phyloP scores from a whole-genome alignment of 1,140 invertebrate genomes.

The Lamellibrachia luymesi region DNA sequence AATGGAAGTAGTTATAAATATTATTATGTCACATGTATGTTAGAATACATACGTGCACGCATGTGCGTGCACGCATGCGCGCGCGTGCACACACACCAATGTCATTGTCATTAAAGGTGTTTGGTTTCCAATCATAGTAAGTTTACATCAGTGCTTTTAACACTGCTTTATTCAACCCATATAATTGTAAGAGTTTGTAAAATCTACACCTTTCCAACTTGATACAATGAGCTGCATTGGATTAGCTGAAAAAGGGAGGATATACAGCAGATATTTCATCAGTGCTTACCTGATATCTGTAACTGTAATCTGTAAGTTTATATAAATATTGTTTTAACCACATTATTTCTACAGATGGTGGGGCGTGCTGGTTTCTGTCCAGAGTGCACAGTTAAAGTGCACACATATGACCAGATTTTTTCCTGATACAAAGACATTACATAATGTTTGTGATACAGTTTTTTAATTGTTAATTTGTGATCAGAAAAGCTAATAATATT shows the following conservation, averaged over 20 bases:
- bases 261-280: neutral
- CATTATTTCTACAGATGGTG: neutral
- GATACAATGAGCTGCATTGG: neutral
- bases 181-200: neutral
- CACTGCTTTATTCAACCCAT: neutral
- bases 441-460: neutral
- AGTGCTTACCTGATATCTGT: neutral
- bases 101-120: neutral
- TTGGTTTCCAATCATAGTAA: neutral
- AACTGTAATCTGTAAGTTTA: neutral
- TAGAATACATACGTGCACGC: neutral
- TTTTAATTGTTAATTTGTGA: neutral
- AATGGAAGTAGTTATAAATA: neutral
- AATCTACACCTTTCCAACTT: neutral
- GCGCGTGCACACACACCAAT: too few species aligned
- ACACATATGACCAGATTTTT: neutral
- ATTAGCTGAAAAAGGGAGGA: neutral
- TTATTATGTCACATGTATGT: neutral
- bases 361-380: neutral
- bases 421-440: neutral
- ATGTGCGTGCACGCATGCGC: too few species aligned
- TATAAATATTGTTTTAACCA: neutral
- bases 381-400: neutral
- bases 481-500: neutral
- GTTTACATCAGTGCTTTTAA: neutral